Evolutionary conservation across 2,113 vertebrate species (phyloP).

Genomic region (cattle (Bos taurus)): DNA sequence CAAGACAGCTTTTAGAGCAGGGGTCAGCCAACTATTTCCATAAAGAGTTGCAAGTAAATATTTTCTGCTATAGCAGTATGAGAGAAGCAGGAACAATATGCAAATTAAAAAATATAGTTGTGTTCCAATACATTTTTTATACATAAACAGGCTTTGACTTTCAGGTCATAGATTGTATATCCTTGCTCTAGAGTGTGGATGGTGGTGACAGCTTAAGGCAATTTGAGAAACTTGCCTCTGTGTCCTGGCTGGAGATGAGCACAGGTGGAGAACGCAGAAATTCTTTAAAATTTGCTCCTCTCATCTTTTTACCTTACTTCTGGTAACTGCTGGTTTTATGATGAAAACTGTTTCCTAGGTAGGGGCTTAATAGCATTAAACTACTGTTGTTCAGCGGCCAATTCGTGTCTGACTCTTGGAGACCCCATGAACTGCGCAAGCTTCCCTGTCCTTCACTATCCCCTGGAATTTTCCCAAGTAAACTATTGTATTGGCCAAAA

Average conservation of each 20-base stretch:
- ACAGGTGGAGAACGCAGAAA: accelerated
- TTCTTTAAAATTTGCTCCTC: background rate
- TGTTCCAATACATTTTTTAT: background rate
- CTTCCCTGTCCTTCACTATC: background rate
- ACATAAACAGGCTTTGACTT: background rate
- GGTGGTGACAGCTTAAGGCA: background rate
- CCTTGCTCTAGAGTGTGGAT: background rate
- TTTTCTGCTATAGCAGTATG: background rate
- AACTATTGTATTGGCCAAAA: background rate
- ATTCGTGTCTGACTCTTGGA: background rate
- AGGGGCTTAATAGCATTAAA: background rate
- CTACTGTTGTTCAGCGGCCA: background rate
- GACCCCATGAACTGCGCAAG: background rate
- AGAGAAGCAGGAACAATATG: background rate
- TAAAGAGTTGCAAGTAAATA: background rate
- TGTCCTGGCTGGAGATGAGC: background rate
- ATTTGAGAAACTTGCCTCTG: background rate
- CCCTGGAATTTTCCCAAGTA: background rate
- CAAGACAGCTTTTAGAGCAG: background rate
- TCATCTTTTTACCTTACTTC: background rate
- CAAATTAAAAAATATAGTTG: background rate
- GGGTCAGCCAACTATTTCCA: background rate
- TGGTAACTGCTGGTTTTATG: background rate
- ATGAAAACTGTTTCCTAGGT: background rate
- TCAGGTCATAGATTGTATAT: background rate